Conservation (phyloP, 2,888 invertebrate genomes). For the Heliconius cydno region DNA sequence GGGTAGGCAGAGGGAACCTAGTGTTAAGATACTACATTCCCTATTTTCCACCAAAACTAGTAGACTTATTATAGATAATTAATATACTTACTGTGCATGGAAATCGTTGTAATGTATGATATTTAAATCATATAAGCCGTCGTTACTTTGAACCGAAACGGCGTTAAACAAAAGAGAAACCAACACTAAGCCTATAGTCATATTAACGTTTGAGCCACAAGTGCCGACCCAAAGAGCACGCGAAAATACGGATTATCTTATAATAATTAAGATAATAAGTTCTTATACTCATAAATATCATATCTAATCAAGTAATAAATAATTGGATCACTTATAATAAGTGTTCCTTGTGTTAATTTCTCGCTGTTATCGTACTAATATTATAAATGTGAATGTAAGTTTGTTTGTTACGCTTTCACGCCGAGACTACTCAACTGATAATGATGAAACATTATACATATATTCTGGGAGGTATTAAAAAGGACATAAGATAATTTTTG, state of each 20-base stretch:
- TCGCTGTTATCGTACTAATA: too few relatives aligned
- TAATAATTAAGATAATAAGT: not conserved
- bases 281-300: not conserved
- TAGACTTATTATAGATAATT: not conserved
- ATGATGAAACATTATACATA: too few relatives aligned
- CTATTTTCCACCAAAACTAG: too few relatives aligned
- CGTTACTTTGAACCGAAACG: constrained; percentile 53
- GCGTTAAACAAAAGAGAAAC: constrained; percentile 49
- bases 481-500: too few relatives aligned
- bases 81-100: constrained; percentile 79
- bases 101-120: constrained; percentile 83
- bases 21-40: too few relatives aligned
- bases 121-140: constrained; percentile 66
- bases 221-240: not conserved
- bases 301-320: constrained; percentile 36
- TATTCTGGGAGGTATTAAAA: too few relatives aligned
- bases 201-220: not conserved
- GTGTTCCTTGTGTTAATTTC: not conserved
- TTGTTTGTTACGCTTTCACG: too few relatives aligned
- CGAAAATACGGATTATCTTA: not conserved
- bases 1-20: too few relatives aligned
- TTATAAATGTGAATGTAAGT: too few relatives aligned
- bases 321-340: not conserved
- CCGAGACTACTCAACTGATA: too few relatives aligned
- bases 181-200: constrained; percentile 43